Evolutionary conservation across 2,113 vertebrate species (phyloP), one percentile per base, ranked within the genome.

Genomic region (Semnopithecus entellus): DNA sequence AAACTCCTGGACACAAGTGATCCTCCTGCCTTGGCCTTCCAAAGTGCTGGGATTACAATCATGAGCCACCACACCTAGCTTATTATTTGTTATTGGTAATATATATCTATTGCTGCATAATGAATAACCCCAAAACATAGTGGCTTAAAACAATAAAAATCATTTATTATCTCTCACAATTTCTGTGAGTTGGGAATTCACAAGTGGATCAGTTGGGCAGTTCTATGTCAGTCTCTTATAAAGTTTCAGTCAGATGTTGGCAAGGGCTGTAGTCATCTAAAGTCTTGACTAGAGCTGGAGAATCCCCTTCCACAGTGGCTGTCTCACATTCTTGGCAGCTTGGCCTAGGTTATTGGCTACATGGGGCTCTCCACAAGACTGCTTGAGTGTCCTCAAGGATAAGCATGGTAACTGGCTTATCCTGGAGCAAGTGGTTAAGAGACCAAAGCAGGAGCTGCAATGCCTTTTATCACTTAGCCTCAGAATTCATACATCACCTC

Each of bases 111-210:
- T 94, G 48, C 23, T 94, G 18, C 45, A 38, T 91, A 81, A 82
- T 61, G 95, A 82, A 79, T 68, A 92, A 55, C n/a, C 7, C 14
- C 20, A 61, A 55, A 90, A 88, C 32, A 75, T 61, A 94, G 48
- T 94, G 66, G 66, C 50, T 91, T 89, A 61, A 82, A 66, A 40
- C 8, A 23, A 30, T 59, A 64, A 61, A 95, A 87, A 66, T 55
- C 25, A 68, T 79, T 48, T 73, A 59, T 64, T 68, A 10, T 70
- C 16, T 96, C 20, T 96, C 78, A 76, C 55, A 82, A 6, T 86
- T 90, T 86, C 40, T 52, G 32, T 70, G 59, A 96, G 61, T 72
- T n/a, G 35, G 75, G 35, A 88, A 84, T 57, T 94, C 32, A 96
- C 27, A 48, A 61, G 45, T 12, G 14, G 43, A 40, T 90, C 90